Evolutionary conservation across 2,113 vertebrate species (phyloP).

Genomic region (Myotis lucifugus): DNA sequence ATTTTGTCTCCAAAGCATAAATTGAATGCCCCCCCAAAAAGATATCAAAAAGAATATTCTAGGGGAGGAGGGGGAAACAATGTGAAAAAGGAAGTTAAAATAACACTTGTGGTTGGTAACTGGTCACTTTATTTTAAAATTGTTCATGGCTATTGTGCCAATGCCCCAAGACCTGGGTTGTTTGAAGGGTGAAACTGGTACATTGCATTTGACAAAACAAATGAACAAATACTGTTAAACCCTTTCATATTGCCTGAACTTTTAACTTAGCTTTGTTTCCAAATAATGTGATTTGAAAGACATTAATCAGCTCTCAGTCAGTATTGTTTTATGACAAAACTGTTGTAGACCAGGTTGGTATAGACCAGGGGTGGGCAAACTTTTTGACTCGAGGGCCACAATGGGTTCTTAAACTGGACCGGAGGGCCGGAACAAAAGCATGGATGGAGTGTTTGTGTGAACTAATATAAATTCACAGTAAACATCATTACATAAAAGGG

Average conservation of each 20-base stretch:
- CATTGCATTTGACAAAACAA: not conserved
- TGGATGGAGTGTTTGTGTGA: too few species aligned
- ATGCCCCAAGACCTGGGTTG: not conserved
- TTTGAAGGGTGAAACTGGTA: not conserved
- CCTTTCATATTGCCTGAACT: not conserved
- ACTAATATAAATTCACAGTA: too few species aligned
- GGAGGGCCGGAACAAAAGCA: too few species aligned
- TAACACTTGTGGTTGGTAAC: not conserved
- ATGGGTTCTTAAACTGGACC: too few species aligned
- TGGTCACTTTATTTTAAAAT: slow-evolving; percentile 15
- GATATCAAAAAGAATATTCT: not conserved
- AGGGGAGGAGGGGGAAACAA: not conserved
- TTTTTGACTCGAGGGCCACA: too few species aligned
- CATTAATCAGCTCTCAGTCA: not conserved
- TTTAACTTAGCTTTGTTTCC: not conserved
- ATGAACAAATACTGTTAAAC: not conserved
- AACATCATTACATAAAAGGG: too few species aligned
- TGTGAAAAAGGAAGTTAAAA: not conserved
- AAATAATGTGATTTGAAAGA: not conserved
- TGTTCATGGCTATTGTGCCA: not conserved
- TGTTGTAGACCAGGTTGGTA: not conserved
- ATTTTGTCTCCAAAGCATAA: not conserved
- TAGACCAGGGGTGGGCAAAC: too few species aligned
- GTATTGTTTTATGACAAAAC: slow-evolving; percentile 1
- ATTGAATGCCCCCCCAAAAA: not conserved